phyloP scores from a whole-genome alignment of 2,888 invertebrate species.

The Cyclophora albipunctata region DNA sequence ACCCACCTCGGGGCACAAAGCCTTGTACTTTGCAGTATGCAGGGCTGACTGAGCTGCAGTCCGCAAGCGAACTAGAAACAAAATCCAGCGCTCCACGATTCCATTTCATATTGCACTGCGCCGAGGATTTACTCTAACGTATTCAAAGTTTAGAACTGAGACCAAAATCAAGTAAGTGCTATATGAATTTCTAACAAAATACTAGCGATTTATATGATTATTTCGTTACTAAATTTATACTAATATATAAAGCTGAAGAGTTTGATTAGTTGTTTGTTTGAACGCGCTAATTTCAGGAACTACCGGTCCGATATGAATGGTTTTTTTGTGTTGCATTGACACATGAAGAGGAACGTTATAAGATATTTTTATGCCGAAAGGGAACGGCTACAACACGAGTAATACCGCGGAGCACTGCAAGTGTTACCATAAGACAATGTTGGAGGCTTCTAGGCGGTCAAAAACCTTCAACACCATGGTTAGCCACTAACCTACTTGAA shows the following conservation, averaged over 20 bases:
- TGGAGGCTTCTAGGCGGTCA: too few relatives aligned
- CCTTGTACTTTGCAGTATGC: conserved; percentile 34
- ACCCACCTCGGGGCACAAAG: conserved; percentile 39
- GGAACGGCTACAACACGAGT: too few relatives aligned
- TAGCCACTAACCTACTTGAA: too few relatives aligned
- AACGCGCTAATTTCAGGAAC: too few relatives aligned
- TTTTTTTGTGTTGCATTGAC: too few relatives aligned
- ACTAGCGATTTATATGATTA: neutral
- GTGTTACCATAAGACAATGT: conserved; percentile 2
- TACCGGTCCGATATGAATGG: too few relatives aligned
- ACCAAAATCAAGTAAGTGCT: conserved; percentile 7
- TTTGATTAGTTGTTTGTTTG: too few relatives aligned
- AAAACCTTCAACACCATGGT: too few relatives aligned
- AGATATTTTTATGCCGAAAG: too few relatives aligned
- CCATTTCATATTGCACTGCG: conserved; percentile 51
- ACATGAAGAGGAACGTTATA: too few relatives aligned
- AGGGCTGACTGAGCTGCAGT: conserved; percentile 45
- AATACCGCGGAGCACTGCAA: conserved; percentile 4
- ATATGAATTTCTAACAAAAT: neutral
- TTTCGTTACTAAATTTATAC: neutral
- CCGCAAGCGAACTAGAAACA: conserved; percentile 50
- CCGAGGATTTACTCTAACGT: conserved; percentile 48
- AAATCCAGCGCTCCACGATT: conserved; percentile 57
- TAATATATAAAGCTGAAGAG: too few relatives aligned
- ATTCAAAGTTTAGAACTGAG: conserved; percentile 49